Evolutionary conservation across 2,797 vertebrate species (phyloP), one percentile per base, ranked within the genome.

Genomic region (Pygocentrus nattereri): DNA sequence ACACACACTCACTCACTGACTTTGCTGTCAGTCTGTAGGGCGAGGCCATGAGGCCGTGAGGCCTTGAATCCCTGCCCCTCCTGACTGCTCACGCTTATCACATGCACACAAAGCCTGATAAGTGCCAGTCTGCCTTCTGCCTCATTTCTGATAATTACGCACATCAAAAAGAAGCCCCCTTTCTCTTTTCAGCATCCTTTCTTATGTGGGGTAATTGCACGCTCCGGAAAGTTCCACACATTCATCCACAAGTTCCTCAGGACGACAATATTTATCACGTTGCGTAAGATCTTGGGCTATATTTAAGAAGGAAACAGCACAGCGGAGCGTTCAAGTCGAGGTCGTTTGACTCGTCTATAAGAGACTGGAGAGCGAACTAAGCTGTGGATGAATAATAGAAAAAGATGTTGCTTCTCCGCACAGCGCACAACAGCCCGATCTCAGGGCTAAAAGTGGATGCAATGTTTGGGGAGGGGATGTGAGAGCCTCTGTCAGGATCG

Each of bases 401-500:
- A n/a, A 49, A 47, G 41, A 47, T 16, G 5, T 5, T 49, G 49
- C 44, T 10, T n/a, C 41, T 12, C 41, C 1, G 67, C 67, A 49
- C 10, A 47, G 38, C 5, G 38, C 62, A 11, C 52, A n/a, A n/a
- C 34, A n/a, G 21, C 6, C 21, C 64, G 8, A 21, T 38, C 30
- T 8, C 16, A 65, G 62, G 41, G 41, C 47, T 77, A 64, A 82
- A 44, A 27, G 21, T 68, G 71, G 44, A 52, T 47, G 21, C 15
- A 34, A 30, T 31, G 27, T 78, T 52, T 49, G 15, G 67, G 67
- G 44, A 19, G 44, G 50, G 56, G 47, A 7, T n/a, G 18, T 19
- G 6, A 21, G 52, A 68, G 18, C 21, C 52, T 67, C 64, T 59
- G 19, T 23, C 16, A 21, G 30, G 75, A 59, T 47, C 80, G 84